Evolutionary conservation across 2,797 vertebrate genomes (phyloP).

Genomic region (Gymnothorax javanicus): DNA sequence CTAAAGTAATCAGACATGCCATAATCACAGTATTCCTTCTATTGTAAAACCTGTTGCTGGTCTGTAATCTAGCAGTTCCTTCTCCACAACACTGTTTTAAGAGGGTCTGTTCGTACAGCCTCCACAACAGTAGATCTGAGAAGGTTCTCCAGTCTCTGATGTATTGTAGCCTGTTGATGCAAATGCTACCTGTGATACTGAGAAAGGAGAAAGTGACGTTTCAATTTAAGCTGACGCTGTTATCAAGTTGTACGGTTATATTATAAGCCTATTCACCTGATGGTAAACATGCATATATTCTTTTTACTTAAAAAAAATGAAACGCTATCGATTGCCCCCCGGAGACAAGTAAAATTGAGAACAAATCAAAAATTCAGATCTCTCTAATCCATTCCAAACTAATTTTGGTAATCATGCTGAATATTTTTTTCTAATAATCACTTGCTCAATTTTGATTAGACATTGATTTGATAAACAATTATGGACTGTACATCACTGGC

Average conservation of each 20-base stretch:
- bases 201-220: neutral
- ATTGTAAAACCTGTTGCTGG: neutral
- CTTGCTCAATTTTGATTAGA: neutral
- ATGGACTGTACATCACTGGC: neutral
- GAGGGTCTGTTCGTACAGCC: neutral
- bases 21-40: neutral
- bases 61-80: neutral
- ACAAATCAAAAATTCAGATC: neutral
- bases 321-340: slow-evolving; percentile 40
- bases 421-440: neutral
- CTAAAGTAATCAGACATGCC: neutral
- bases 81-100: neutral
- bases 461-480: neutral
- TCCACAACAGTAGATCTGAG: neutral
- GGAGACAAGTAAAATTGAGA: slow-evolving; percentile 34
- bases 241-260: slow-evolving; percentile 43
- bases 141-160: neutral
- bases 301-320: slow-evolving; percentile 37
- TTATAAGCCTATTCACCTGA: neutral
- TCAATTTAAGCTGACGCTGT: slow-evolving; percentile 2
- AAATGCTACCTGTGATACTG: neutral
- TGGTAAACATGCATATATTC: neutral
- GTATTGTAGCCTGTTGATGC: neutral
- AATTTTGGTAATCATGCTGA: slow-evolving; percentile 16
- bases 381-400: slow-evolving; percentile 7